Base-by-base conservation (phyloP, 2,888 invertebrate species). In the Callimorpha dominula region DNA sequence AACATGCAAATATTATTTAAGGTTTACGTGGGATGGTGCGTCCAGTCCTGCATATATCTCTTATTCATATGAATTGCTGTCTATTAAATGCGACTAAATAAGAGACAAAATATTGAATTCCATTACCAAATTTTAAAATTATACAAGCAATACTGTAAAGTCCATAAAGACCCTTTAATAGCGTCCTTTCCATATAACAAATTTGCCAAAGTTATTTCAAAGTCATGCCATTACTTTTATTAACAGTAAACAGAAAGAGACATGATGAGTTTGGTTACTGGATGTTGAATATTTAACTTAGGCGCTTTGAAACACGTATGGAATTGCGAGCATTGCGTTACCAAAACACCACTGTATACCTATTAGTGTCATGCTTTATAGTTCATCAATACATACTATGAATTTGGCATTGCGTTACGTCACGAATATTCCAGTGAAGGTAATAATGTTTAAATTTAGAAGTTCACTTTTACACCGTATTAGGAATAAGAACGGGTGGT, bases 401-500 rank as follows among this genome's bases (percentile, higher is more conserved):
- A 65, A 73, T 78, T 71, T 74, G 75, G 65, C 75, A 78, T 73
- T 78, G 75, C 76, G 71, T 78, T 84, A 88, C 68, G 70, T 77
- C 77, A 75, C 74, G 72, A 84, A 84, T 81, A 76, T 78, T 79
- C 88, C 87, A 72, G 79, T 74, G 82, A 88, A 88, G 54, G 83
- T 72, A 79, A 79, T 82, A 65, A 84, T 49, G 52, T 81, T 78
- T 78, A 80, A 77, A 67, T 81, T 81, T 75, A 78, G 74, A 70
- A 75, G 77, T 65, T 79, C 83, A 72, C 73, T 85, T 77, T 80
- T 84, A 85, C 78, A 82, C 70, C 80, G 81, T 78, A 88, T 78
- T 72, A 70, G 70, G 81, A 85, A 87, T 77, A 83, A 69, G 81
- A 88, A 88, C 65, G 88, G 88, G 72, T 77, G 88, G 77, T 87